Evolutionary conservation across 2,797 vertebrate species (phyloP).

Genomic region (Forpus xanthops): DNA sequence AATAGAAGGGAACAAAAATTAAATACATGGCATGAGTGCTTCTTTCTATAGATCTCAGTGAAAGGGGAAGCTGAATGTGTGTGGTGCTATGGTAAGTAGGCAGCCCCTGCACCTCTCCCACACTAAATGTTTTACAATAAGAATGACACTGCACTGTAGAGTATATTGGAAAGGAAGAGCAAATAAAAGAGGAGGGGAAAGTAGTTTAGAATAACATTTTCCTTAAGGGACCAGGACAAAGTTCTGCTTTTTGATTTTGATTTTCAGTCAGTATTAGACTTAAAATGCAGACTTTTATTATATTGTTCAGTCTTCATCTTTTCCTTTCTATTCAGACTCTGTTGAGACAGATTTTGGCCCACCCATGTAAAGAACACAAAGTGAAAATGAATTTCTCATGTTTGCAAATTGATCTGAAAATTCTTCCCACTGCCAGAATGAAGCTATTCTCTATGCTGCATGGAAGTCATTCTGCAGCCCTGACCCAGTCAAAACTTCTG

Average conservation of each 20-base stretch:
- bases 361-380: not conserved
- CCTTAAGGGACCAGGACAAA: not conserved
- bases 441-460: not conserved
- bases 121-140: not conserved
- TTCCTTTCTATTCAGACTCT: not conserved
- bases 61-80: not conserved
- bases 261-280: not conserved
- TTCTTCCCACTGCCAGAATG: not conserved
- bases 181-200: not conserved
- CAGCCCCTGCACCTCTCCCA: not conserved
- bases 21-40: not conserved
- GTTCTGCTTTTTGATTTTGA: not conserved
- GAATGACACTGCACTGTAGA: not conserved
- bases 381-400: not conserved
- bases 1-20: not conserved
- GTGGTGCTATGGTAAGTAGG: not conserved
- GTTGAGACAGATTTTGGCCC: not conserved
- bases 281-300: not conserved
- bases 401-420: not conserved
- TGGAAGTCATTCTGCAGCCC: not conserved
- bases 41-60: not conserved
- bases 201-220: not conserved
- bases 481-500: not conserved
- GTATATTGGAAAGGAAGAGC: not conserved
- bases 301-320: not conserved